Base-by-base conservation (phyloP, 2,888 invertebrate species). In the Heliconius aoede region DNA sequence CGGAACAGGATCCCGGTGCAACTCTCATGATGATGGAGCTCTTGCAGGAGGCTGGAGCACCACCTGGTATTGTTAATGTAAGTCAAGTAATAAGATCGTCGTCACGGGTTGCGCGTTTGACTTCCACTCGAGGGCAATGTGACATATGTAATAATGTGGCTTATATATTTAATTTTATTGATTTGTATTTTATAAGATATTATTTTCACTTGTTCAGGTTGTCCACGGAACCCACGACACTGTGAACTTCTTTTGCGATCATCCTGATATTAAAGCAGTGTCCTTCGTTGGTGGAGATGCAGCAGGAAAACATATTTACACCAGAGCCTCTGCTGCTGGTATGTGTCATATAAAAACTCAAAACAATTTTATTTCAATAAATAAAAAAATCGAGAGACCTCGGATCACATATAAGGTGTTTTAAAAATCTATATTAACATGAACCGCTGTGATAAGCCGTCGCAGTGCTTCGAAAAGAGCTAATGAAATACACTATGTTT, bases 271-370 rank as follows among this genome's bases (percentile, higher is more conserved):
- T 86, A 97, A 96, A 91, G 99, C 99, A 0, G 98, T 99, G 46
- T 99, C 99, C 11, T 99, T 99, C 89, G 99, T 99, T 15, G 99
- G 99, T 73, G 99, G 99, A 0, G 99, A 99, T 88, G 96, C 96
- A 82, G 99, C 99, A 67, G 99, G 99, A 46, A 97, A 97, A 89
- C 97, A 99, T 88, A 99, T 99, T 86, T 99, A 99, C 91, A 96
- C 97, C 83, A 95, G 98, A 79, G 98, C 99, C 71, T 97, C 98
- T 3, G 96, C 97, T 80, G 97, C 97, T 86, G 99, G 99, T 85
- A 97, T 36, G n/a, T 58, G 97, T 30, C 88, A 76, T 73, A 65
- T 26, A 7, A 26, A 28, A 60, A 4, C 15, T 2, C 1, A 7
- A 60, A 28, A 5, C 13, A 18, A 46, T 7, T 18, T 21, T 46